Base-by-base conservation (phyloP, 2,888 invertebrate species). In the Rotaria socialis region DNA sequence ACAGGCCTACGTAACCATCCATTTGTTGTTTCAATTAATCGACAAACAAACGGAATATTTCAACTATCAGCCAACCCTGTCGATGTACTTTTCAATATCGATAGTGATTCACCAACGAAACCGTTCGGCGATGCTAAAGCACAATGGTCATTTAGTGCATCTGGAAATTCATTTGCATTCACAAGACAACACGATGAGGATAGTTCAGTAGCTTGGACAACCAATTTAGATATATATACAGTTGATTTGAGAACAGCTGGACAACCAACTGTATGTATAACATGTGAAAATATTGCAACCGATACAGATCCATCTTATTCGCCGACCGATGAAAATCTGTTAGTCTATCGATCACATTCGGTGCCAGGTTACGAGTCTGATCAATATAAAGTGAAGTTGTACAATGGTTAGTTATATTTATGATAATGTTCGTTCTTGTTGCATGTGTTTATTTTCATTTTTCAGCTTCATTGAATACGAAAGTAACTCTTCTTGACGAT, bases 241-340 rank as follows among this genome's bases (percentile, higher is more conserved):
- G 5, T 27, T 67, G 67, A 67, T 67, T 35, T 27, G 14, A 35
- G 8, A 0, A 3, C 27, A 35, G 11, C 1, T 11, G 27, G 27
- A 27, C 14, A 4, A 27, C 10, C 4, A 35, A 14, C 14, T 67
- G 67, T 11, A 11, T 35, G 35, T 67, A 27, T 67, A 0, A 67
- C 67, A 67, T 35, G 35, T 16, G 35, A 67, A 22, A 67, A 67
- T 67, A 1, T 14, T 3, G 67, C 67, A n/a, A 27, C 67, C 22
- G 67, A 67, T 67, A 67, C 67, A 10, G 35, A 67, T 67, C 67
- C 67, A 67, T 67, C 67, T 3, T 67, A 14, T 67, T 67, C 67
- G 16, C 67, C 67, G 14, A 11, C 14, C 0, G 67, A 67, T 67
- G 67, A 67, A 8, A 10, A 35, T n/a, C 7, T 67, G 11, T 27